Evolutionary conservation across 1,140 invertebrate genomes (phyloP).

Genomic region (Procambarus clarkii): DNA sequence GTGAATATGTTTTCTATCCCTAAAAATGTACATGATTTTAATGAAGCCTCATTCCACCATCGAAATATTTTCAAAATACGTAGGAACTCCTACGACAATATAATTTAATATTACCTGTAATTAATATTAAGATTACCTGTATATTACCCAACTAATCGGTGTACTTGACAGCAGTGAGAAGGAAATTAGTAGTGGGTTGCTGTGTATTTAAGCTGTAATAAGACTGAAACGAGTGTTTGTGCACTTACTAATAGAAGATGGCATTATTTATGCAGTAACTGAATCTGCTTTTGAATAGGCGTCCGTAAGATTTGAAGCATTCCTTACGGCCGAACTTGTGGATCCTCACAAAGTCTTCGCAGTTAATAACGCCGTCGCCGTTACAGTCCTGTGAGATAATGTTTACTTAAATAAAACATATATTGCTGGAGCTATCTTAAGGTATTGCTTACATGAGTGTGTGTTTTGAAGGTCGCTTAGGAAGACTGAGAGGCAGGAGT

Average conservation of each 20-base stretch:
- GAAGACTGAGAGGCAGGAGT: too few relatives aligned
- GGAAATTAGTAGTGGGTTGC: too few relatives aligned
- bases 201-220: not conserved
- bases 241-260: slow-evolving; percentile 15
- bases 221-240: not conserved
- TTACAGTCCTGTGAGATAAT: slow-evolving; percentile 31
- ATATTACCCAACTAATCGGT: too few relatives aligned
- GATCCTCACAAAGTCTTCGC: slow-evolving; percentile 30
- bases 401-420: too few relatives aligned
- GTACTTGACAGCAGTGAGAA: too few relatives aligned
- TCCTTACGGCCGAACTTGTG: slow-evolving; percentile 5
- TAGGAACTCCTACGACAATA: not conserved
- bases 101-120: not conserved
- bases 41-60: too few relatives aligned
- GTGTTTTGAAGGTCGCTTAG: too few relatives aligned
- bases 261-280: not conserved
- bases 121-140: not conserved
- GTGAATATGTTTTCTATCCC: too few relatives aligned
- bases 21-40: too few relatives aligned
- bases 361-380: slow-evolving; percentile 21
- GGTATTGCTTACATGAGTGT: too few relatives aligned
- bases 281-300: slow-evolving; percentile 1
- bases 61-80: too few relatives aligned
- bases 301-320: not conserved
- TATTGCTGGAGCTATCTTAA: too few relatives aligned